A percentile compares a stretch with the other conserved stretches of the same genome.
Evolutionary conservation across 1,140 invertebrate species (phyloP).

Genomic region (Araneus ventricosus): DNA sequence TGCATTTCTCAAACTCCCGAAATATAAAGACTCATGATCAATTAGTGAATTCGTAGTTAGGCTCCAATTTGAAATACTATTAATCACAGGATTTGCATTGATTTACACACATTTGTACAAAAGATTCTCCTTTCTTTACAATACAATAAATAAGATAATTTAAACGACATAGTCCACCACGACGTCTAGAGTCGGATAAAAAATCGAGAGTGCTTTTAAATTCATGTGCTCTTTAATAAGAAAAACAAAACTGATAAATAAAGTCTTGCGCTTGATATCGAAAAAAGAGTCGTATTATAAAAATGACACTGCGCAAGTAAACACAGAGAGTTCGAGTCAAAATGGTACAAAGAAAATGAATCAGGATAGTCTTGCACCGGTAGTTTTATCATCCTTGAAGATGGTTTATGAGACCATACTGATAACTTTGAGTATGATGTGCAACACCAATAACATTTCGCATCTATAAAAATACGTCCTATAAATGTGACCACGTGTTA

Average conservation of each 20-base stretch:
- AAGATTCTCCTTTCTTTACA: slow-evolving; percentile 19
- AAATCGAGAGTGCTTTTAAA: slow-evolving; percentile 58
- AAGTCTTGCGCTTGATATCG: slow-evolving; percentile 26
- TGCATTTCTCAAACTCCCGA: neutral
- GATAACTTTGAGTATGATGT: slow-evolving; percentile 61
- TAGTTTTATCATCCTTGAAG: slow-evolving; percentile 55
- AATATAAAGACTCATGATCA: slow-evolving; percentile 50
- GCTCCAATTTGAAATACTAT: slow-evolving; percentile 62
- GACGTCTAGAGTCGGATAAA: slow-evolving; percentile 46
- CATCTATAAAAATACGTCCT: slow-evolving; percentile 44
- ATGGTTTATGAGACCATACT: slow-evolving; percentile 13
- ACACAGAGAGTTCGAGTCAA: slow-evolving; percentile 68
- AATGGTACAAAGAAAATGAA: slow-evolving; percentile 57
- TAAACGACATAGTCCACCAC: slow-evolving; percentile 49
- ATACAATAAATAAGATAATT: slow-evolving; percentile 41
- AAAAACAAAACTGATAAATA: slow-evolving; percentile 28
- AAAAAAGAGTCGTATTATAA: slow-evolving; percentile 50
- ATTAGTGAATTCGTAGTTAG: slow-evolving; percentile 28
- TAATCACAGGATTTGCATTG: slow-evolving; percentile 71
- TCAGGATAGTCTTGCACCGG: slow-evolving; percentile 54
- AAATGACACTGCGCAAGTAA: slow-evolving; percentile 42
- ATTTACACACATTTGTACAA: slow-evolving; percentile 71
- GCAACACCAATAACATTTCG: slow-evolving; percentile 28
- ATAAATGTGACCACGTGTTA: slow-evolving; percentile 14
- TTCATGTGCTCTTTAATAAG: slow-evolving; percentile 63